Conservation (phyloP, 2,888 invertebrate species). For the Agapostemon virescens region DNA sequence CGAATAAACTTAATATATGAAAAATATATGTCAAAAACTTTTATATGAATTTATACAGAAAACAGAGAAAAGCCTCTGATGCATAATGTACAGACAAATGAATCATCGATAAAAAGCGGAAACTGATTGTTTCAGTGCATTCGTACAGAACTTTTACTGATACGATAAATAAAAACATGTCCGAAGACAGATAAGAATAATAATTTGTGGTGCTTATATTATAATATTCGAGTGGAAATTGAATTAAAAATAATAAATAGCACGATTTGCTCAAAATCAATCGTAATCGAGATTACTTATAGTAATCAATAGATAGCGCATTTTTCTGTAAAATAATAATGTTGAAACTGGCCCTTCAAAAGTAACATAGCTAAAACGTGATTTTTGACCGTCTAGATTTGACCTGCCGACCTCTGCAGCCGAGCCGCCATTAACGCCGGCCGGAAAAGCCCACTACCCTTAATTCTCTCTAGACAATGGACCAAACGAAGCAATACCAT, state of each 20-base stretch:
- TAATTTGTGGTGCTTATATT: conserved; percentile 26
- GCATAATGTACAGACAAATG: not conserved
- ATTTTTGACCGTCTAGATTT: too few relatives aligned
- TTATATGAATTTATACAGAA: not conserved
- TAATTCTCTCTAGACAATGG: too few relatives aligned
- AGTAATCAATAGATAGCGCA: too few relatives aligned
- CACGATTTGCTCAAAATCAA: conserved; percentile 6
- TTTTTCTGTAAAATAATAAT: too few relatives aligned
- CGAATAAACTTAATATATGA: too few relatives aligned
- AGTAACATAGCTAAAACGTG: too few relatives aligned
- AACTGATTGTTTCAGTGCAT: conserved; percentile 39
- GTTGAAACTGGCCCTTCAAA: too few relatives aligned
- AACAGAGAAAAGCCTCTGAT: not conserved
- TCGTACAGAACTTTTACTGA: conserved; percentile 35
- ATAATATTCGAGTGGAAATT: conserved; percentile 16
- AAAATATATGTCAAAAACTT: not conserved
- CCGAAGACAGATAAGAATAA: conserved; percentile 45
- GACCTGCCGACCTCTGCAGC: too few relatives aligned
- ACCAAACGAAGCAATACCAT: too few relatives aligned
- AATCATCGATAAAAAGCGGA: conserved; percentile 39
- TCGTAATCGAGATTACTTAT: too few relatives aligned
- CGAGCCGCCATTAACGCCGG: too few relatives aligned
- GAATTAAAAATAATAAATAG: not conserved
- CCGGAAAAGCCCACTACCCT: too few relatives aligned
- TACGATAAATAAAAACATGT: conserved; percentile 47